Base-by-base conservation (phyloP, 2,113 vertebrate genomes). In the Urocitellus parryii region DNA sequence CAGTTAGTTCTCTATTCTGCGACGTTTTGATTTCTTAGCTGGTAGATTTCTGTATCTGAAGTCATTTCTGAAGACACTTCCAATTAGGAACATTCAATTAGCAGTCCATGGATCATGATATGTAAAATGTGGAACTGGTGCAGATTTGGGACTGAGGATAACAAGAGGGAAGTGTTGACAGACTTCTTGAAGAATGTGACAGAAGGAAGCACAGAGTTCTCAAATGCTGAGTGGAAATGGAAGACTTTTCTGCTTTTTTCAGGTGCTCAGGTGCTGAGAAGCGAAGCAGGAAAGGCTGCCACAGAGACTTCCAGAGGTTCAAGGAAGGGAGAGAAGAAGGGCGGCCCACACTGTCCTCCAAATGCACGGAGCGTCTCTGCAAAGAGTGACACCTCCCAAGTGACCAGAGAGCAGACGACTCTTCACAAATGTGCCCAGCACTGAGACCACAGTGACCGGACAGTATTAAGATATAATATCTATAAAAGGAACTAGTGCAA, bases 111-210 rank as follows among this genome's bases (percentile, higher is more conserved):
- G 1, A 1, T 88, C 32, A 4, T 14, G 24, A 11, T 34, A 34
- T 29, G 34, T 17, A 80, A 77, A 77, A 53, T 5, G 24, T 0
- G 13, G 17, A n/a, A 12, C 14, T 58, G 22, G 6, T 0, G 1
- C 16, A 42, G n/a, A n/a, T 63, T 5, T 17, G 39, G 27, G 93
- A 90, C 78, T 51, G 39, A 97, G 95, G 80, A 17, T 86, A 34
- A 25, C 6, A 17, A 88, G 27, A 53, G 25, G 29, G 9, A 20
- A 2, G 8, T 37, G 12, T 4, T 61, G 24, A 13, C 17, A 22
- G 65, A 74, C 6, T 61, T 73, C 34, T 11, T 45, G 4, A 68
- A 53, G 51, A 67, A 37, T 5, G 7, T n/a, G 37, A 37, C 13
- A 53, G 42, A 70, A 67, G 45, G 42, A 34, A 72, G n/a, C 8